A percentile compares a stretch with the other conserved stretches of the same genome.
Conservation (phyloP, 2,797 vertebrate genomes). For the Scomberomorus guttatus region DNA sequence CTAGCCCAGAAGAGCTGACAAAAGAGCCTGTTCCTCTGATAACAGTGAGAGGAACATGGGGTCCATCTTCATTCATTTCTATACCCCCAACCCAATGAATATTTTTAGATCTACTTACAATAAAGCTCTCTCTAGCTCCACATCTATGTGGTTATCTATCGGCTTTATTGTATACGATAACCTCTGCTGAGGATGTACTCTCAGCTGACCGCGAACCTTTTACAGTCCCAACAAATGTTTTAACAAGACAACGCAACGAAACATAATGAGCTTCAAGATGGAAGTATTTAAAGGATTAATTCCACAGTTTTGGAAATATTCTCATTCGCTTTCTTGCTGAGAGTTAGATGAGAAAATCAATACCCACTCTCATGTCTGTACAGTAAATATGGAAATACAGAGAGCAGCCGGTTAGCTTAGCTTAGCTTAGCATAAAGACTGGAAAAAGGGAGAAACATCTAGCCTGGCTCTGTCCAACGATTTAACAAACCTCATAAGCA, state of each 20-base stretch:
- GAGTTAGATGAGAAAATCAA: neutral
- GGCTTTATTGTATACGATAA: constrained; percentile 16
- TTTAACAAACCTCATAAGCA: no score
- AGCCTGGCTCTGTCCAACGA: no score
- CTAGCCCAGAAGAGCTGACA: constrained; percentile 38
- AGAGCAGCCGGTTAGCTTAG: no score
- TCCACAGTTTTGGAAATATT: neutral
- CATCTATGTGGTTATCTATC: neutral
- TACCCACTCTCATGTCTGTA: neutral
- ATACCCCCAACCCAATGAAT: constrained; percentile 12
- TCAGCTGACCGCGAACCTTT: constrained; percentile 19
- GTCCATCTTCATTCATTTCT: constrained; percentile 47
- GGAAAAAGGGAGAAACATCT: no score
- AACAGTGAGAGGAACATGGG: constrained; percentile 42
- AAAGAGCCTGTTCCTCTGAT: constrained; percentile 43
- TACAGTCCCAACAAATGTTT: neutral
- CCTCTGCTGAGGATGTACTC: constrained; percentile 11
- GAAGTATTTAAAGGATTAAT: neutral
- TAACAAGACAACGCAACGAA: neutral
- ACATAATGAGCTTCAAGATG: neutral
- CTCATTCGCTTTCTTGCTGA: neutral
- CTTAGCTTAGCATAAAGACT: no score
- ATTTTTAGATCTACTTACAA: constrained; percentile 16
- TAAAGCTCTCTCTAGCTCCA: neutral
- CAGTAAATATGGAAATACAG: neutral